phyloP scores from a whole-genome alignment of 2,113 vertebrate genomes.

The Todiramphus chloris region DNA sequence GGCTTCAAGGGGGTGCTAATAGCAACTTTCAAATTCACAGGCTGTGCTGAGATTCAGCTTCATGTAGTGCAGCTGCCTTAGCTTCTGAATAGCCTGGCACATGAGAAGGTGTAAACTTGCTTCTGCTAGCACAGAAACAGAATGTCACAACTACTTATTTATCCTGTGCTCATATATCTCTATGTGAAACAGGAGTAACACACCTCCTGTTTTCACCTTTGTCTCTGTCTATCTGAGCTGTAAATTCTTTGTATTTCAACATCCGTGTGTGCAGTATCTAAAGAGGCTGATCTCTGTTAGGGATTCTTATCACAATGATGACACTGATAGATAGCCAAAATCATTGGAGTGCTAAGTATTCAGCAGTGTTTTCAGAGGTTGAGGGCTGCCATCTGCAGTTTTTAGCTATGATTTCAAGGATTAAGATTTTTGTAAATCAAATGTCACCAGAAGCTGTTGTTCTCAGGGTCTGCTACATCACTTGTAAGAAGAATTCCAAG shows the following conservation, averaged over 20 bases:
- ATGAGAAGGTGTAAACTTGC: rapidly evolving
- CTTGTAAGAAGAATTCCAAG: not conserved
- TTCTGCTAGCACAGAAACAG: not conserved
- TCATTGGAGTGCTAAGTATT: not conserved
- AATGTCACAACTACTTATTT: not conserved
- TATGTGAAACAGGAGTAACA: not conserved
- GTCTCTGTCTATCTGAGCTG: not conserved
- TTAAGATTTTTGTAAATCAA: slow-evolving; percentile 22
- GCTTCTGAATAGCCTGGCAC: not conserved
- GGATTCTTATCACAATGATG: not conserved
- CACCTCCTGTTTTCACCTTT: not conserved
- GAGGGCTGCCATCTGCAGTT: slow-evolving; percentile 1
- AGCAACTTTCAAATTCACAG: not conserved
- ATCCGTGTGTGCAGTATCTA: rapidly evolving
- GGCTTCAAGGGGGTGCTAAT: not conserved
- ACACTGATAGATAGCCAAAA: slow-evolving; percentile 9
- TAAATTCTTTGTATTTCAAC: not conserved
- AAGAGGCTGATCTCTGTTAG: not conserved
- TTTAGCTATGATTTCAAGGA: not conserved
- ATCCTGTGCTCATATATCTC: not conserved
- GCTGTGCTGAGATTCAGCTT: not conserved
- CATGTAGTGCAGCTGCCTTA: not conserved
- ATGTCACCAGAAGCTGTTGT: not conserved
- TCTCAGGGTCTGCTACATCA: not conserved
- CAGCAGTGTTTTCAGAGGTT: slow-evolving; percentile 5